A percentile compares a stretch with the other conserved stretches of the same genome.
These are phyloP conservation scores for Dasyornis broadbenti DNA, from an alignment of 2,113 vertebrate genomes.

Conservation along the genomic window DNA sequence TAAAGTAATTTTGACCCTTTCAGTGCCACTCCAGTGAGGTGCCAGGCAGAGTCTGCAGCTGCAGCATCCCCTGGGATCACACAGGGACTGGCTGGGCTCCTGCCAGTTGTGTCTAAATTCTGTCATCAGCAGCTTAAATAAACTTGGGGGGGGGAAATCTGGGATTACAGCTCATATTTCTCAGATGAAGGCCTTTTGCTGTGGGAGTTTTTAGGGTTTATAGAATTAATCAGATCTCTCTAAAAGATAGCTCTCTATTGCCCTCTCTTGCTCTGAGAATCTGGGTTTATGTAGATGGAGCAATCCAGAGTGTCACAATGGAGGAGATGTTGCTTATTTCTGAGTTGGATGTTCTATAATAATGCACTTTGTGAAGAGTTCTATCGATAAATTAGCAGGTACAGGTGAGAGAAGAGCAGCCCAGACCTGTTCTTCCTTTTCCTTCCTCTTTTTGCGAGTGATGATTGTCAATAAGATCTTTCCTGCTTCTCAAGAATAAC, in stretches of 20 bases:
- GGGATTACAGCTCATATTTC: neutral
- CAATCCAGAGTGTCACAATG: accelerated
- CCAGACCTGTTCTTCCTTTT: neutral
- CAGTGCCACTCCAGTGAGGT: neutral
- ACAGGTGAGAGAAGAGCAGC: neutral
- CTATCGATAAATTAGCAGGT: neutral
- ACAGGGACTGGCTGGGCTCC: neutral
- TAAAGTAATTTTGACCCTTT: neutral
- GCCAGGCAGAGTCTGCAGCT: neutral
- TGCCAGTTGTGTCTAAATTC: neutral
- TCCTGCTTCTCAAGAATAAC: neutral
- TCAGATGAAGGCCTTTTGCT: neutral
- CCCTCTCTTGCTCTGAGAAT: slow-evolving; percentile 49
- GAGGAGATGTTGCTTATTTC: neutral
- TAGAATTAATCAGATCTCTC: neutral
- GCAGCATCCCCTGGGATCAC: neutral
- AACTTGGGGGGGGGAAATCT: neutral
- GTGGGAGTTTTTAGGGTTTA: neutral
- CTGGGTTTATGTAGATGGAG: neutral
- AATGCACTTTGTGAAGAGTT: neutral
- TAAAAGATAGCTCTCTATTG: slow-evolving; percentile 50
- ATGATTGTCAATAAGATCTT: neutral
- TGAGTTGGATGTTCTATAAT: neutral
- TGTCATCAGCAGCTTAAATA: neutral
- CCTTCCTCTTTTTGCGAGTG: neutral